Conservation (phyloP, 2,888 invertebrate genomes). For the Rhagonycha fulva region DNA sequence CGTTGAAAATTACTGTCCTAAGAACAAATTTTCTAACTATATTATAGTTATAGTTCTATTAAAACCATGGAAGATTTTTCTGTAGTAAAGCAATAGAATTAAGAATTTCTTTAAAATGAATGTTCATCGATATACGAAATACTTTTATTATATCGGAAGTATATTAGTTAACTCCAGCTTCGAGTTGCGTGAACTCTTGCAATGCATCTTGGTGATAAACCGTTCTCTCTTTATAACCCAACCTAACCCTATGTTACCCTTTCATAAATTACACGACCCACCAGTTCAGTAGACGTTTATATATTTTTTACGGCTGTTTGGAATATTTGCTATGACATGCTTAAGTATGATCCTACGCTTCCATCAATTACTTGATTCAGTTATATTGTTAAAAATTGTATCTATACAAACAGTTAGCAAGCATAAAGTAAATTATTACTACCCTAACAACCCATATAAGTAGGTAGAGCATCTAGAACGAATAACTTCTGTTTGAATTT, state of each 20-base stretch:
- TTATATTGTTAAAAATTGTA: slow-evolving; percentile 10
- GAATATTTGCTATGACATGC: slow-evolving; percentile 30
- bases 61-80: neutral
- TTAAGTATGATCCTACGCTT: slow-evolving; percentile 10
- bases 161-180: slow-evolving; percentile 13
- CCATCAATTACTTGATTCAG: neutral
- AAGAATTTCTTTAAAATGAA: neutral
- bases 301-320: slow-evolving; percentile 36
- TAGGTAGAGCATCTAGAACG: neutral
- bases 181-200: slow-evolving; percentile 36
- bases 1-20: too few relatives aligned
- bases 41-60: neutral
- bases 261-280: slow-evolving; percentile 39
- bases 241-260: slow-evolving; percentile 34
- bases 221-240: slow-evolving; percentile 38
- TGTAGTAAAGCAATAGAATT: neutral
- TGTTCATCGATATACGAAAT: slow-evolving; percentile 2
- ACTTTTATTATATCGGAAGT: slow-evolving; percentile 11
- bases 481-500: slow-evolving; percentile 9
- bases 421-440: neutral
- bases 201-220: slow-evolving; percentile 37
- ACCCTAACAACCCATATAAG: slow-evolving; percentile 8
- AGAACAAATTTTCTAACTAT: too few relatives aligned
- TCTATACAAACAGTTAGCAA: slow-evolving; percentile 6
- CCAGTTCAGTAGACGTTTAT: slow-evolving; percentile 33